phyloP scores from a whole-genome alignment of 92 coral and sea anemone genomes.

The Porites evermanni region DNA sequence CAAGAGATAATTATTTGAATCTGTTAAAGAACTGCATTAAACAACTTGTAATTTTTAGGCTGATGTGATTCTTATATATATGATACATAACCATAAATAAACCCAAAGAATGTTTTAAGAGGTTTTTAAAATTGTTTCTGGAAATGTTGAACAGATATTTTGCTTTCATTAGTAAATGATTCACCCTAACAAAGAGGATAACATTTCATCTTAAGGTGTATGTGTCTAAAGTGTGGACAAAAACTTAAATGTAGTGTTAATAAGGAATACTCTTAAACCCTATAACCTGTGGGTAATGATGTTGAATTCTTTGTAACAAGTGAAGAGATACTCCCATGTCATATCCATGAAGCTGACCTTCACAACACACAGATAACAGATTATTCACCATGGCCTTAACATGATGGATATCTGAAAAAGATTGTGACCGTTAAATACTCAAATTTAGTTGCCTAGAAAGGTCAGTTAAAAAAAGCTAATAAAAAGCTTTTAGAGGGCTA shows the following conservation, averaged over 20 bases:
- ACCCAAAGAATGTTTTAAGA: too few species aligned
- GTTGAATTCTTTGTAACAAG: constrained; percentile 61
- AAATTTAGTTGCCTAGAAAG: neutral
- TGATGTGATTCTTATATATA: too few species aligned
- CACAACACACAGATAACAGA: constrained; percentile 70
- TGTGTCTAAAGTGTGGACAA: too few species aligned
- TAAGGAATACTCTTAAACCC: too few species aligned
- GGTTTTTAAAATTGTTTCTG: too few species aligned
- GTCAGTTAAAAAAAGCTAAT: neutral
- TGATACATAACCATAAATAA: too few species aligned
- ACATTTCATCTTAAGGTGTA: too few species aligned
- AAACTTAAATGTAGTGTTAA: too few species aligned
- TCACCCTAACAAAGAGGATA: too few species aligned
- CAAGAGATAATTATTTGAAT: neutral
- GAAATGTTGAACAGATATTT: too few species aligned
- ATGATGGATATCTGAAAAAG: constrained; percentile 23
- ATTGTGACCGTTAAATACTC: neutral
- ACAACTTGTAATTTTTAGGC: too few species aligned
- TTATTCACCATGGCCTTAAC: constrained; percentile 61
- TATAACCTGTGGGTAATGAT: constrained; percentile 51
- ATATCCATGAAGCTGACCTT: constrained; percentile 58
- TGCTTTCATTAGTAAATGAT: too few species aligned
- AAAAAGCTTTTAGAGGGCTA: neutral
- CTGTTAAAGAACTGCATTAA: neutral
- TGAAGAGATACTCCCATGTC: constrained; percentile 73